Evolutionary conservation across 2,888 invertebrate genomes (phyloP).

Genomic region (Chalcosyrphus nemorum): DNA sequence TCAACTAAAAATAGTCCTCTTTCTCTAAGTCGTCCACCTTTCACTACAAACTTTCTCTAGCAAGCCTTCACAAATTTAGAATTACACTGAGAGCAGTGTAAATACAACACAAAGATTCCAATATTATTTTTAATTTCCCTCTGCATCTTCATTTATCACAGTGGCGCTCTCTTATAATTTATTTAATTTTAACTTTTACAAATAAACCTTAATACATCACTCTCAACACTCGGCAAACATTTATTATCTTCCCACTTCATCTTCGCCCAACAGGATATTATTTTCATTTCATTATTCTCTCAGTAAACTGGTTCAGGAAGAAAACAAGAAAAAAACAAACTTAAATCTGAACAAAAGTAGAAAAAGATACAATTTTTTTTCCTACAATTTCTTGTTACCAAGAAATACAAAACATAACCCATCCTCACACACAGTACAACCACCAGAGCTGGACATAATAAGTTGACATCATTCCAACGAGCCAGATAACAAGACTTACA

Average conservation of each 20-base stretch:
- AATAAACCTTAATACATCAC: slow-evolving; percentile 47
- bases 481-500: slow-evolving; percentile 68
- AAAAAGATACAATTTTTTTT: slow-evolving; percentile 10
- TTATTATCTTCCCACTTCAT: slow-evolving; percentile 56
- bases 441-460: slow-evolving; percentile 51
- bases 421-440: slow-evolving; percentile 34
- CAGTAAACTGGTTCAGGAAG: slow-evolving; percentile 40
- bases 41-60: too few relatives aligned
- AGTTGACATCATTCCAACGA: slow-evolving; percentile 68
- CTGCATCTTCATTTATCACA: slow-evolving; percentile 1
- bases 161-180: slow-evolving; percentile 23
- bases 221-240: slow-evolving; percentile 40
- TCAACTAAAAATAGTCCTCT: too few relatives aligned
- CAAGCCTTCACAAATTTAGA: too few relatives aligned
- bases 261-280: slow-evolving; percentile 41
- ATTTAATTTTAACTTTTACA: slow-evolving; percentile 44
- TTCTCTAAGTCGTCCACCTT: too few relatives aligned
- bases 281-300: slow-evolving; percentile 26
- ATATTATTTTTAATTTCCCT: neutral
- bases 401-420: slow-evolving; percentile 39
- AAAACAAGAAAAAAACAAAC: slow-evolving; percentile 4
- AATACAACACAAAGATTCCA: too few relatives aligned
- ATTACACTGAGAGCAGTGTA: too few relatives aligned
- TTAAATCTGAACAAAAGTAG: neutral
- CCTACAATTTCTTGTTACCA: slow-evolving; percentile 38